Evolutionary conservation across 2,113 vertebrate species (phyloP).

Genomic region (Brachyistius frenatus): DNA sequence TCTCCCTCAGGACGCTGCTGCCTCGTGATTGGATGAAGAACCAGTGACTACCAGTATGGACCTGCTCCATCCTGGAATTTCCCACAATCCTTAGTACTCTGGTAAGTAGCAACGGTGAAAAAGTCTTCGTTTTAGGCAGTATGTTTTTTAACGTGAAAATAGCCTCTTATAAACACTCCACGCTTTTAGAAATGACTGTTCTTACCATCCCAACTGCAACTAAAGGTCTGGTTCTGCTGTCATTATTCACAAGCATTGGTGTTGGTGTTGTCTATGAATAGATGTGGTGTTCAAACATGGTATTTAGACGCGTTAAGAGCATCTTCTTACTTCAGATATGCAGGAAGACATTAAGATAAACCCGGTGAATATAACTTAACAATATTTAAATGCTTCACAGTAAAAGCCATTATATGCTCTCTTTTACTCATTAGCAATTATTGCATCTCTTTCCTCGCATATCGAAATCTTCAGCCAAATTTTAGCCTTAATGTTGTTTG

Average conservation of each 20-base stretch:
- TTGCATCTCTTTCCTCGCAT: too few relatives aligned
- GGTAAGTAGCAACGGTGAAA: conserved; percentile 63
- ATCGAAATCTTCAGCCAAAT: not conserved
- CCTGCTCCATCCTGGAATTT: conserved; percentile 65
- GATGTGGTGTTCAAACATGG: not conserved
- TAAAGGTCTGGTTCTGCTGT: not conserved
- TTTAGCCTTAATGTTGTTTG: not conserved
- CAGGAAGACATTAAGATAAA: too few relatives aligned
- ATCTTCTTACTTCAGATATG: not conserved
- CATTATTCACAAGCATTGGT: conserved; percentile 2
- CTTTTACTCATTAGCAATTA: too few relatives aligned
- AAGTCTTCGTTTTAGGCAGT: not conserved
- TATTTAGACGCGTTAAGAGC: not conserved
- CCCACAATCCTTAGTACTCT: conserved; percentile 70
- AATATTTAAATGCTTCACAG: not conserved
- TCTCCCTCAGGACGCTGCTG: conserved; percentile 62
- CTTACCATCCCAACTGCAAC: not conserved
- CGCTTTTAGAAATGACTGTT: conserved; percentile 6
- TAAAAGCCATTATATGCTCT: not conserved
- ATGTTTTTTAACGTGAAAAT: conserved; percentile 17
- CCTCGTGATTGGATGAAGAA: conserved; percentile 58
- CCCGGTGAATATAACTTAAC: too few relatives aligned
- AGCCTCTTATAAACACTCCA: not conserved
- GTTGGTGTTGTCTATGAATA: conserved; percentile 7
- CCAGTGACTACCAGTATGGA: conserved; percentile 76